Conservation (phyloP, 1,140 invertebrate genomes). For the Galendromus occidentalis region DNA sequence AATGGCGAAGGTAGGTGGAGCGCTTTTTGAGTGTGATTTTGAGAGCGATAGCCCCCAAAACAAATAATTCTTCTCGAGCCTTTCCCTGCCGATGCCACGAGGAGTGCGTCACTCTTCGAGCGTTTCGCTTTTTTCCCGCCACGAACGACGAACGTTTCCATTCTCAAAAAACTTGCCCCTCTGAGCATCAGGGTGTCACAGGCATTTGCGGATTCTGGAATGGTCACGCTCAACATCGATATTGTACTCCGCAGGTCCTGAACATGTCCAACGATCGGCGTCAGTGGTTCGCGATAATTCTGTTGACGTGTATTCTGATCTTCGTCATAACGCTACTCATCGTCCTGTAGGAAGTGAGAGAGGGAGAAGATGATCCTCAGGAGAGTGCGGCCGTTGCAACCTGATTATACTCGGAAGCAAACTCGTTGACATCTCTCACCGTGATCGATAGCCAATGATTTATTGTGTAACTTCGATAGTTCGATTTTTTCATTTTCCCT, state of each 20-base stretch:
- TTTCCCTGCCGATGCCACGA: not conserved
- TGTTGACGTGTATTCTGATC: not conserved
- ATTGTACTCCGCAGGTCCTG: not conserved
- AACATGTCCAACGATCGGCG: conserved; percentile 6
- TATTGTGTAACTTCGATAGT: too few species aligned
- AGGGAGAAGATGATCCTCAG: too few species aligned
- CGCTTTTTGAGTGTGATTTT: not conserved
- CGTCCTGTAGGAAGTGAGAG: not conserved
- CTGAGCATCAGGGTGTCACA: not conserved
- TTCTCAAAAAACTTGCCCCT: not conserved
- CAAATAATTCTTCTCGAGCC: not conserved
- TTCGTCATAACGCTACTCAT: not conserved
- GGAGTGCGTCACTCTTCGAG: not conserved
- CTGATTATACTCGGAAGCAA: too few species aligned
- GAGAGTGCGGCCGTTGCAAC: too few species aligned
- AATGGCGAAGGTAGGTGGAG: not conserved
- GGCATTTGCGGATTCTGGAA: not conserved
- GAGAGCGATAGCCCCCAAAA: not conserved
- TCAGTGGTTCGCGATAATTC: not conserved
- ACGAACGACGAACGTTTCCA: not conserved
- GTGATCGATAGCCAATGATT: too few species aligned
- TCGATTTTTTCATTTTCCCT: too few species aligned
- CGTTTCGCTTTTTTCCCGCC: not conserved
- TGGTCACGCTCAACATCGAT: not conserved
- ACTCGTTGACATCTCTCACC: too few species aligned